A percentile compares a stretch with the other conserved stretches of the same genome.
Evolutionary conservation across 2,888 invertebrate species (phyloP).

Genomic region (Drosophila robusta): DNA sequence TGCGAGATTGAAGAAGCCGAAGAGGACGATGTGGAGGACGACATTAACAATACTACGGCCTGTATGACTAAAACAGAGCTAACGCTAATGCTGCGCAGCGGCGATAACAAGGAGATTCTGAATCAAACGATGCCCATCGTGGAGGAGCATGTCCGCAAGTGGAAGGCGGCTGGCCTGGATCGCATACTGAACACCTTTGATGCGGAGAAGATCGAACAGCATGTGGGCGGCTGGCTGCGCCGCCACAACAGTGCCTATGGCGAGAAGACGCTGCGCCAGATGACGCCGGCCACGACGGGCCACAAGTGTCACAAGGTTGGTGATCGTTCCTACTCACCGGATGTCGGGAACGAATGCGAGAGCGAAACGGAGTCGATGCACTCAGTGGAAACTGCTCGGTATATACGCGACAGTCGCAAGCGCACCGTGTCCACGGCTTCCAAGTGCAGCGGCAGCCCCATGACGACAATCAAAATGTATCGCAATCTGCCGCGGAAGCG

Average conservation of each 20-base stretch:
- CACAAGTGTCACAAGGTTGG: not conserved
- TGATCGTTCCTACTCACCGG: not conserved
- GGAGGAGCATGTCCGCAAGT: slow-evolving; percentile 76
- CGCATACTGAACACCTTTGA: slow-evolving; percentile 80
- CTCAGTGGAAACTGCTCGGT: slow-evolving; percentile 81
- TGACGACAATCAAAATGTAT: slow-evolving; percentile 80
- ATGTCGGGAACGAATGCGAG: slow-evolving; percentile 2
- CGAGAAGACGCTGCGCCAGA: slow-evolving; percentile 16
- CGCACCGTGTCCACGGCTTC: slow-evolving; percentile 19
- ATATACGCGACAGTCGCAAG: slow-evolving; percentile 77
- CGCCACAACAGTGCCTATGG: slow-evolving; percentile 67
- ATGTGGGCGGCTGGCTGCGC: slow-evolving; percentile 81
- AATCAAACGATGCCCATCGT: slow-evolving; percentile 80
- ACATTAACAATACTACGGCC: slow-evolving; percentile 44
- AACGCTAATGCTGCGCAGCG: slow-evolving; percentile 44
- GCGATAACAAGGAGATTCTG: slow-evolving; percentile 58
- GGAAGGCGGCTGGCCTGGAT: slow-evolving; percentile 78
- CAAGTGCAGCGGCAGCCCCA: slow-evolving; percentile 53
- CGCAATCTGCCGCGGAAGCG: slow-evolving; percentile 70
- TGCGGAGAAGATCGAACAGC: slow-evolving; percentile 73
- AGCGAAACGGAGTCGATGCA: slow-evolving; percentile 79
- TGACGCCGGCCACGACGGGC: not conserved
- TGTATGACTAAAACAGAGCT: slow-evolving; percentile 57
- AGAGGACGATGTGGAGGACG: slow-evolving; percentile 41
- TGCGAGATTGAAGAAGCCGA: slow-evolving; percentile 27